Evolutionary conservation across 2,888 invertebrate species (phyloP).

Genomic region (Tachina grossa): DNA sequence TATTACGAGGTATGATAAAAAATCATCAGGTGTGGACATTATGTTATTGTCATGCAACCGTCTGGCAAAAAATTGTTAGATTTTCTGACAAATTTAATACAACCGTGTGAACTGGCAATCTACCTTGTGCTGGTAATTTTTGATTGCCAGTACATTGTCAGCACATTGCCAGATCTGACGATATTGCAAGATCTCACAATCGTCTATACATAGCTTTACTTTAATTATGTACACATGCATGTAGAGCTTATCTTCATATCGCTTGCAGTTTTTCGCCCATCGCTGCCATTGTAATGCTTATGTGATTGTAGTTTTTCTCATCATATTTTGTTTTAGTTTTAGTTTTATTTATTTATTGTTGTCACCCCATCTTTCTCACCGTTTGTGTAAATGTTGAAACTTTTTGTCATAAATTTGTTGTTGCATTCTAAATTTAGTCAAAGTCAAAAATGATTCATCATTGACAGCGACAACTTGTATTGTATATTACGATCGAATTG

Average conservation of each 20-base stretch:
- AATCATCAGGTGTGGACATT: too few species aligned
- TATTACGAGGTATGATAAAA: too few species aligned
- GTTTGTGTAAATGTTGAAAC: constrained; percentile 31
- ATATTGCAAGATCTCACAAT: too few species aligned
- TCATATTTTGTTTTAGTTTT: constrained; percentile 15
- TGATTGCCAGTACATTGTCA: too few species aligned
- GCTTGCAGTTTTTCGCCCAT: background rate
- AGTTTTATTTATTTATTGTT: constrained; percentile 40
- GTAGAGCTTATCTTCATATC: background rate
- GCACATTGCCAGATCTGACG: too few species aligned
- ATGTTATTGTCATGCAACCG: too few species aligned
- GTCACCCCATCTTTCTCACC: constrained; percentile 38
- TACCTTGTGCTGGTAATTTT: too few species aligned
- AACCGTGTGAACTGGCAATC: too few species aligned
- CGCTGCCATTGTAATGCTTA: constrained; percentile 8
- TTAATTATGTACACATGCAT: background rate
- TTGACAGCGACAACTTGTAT: constrained; percentile 27
- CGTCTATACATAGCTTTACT: too few species aligned
- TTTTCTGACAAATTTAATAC: too few species aligned
- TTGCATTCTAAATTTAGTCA: constrained; percentile 74
- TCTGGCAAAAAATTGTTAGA: too few species aligned
- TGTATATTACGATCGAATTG: background rate
- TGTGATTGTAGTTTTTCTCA: constrained; percentile 33
- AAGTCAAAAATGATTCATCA: constrained; percentile 74
- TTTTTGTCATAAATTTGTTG: constrained; percentile 65